Evolutionary conservation across 2,888 invertebrate genomes (phyloP).

Genomic region (Phyto melanocephala): DNA sequence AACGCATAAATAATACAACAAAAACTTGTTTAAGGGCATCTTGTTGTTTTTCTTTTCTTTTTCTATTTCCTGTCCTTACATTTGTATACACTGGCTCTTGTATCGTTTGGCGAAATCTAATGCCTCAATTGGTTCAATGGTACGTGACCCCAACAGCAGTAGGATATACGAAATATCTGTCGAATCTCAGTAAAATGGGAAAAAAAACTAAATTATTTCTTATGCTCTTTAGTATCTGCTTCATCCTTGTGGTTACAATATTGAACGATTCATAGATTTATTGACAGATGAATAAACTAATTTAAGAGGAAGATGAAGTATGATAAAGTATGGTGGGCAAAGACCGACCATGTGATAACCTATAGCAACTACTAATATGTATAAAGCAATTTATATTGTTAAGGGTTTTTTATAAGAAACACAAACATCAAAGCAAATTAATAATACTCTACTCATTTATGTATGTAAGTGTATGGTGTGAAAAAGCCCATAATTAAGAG

Average conservation of each 20-base stretch:
- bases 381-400: no score
- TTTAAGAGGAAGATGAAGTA: not conserved
- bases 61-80: not conserved
- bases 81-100: not conserved
- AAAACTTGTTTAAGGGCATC: slow-evolving; percentile 15
- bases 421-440: no score
- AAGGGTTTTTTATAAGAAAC: no score
- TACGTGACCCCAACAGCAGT: slow-evolving; percentile 13
- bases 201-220: not conserved
- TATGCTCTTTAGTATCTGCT: not conserved
- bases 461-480: no score
- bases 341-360: no score
- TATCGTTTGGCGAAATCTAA: slow-evolving; percentile 10
- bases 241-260: not conserved
- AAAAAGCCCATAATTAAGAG: no score
- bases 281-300: slow-evolving; percentile 11
- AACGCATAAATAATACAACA: slow-evolving; percentile 38
- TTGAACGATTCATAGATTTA: slow-evolving; percentile 1
- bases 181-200: not conserved
- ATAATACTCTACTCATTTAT: no score
- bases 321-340: no score
- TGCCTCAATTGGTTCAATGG: not conserved
- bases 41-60: not conserved
- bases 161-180: not conserved
- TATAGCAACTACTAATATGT: no score